These are phyloP conservation scores for Pseudoatta argentina DNA, from an alignment of 1,140 invertebrate species.

Conservation along the genomic window DNA sequence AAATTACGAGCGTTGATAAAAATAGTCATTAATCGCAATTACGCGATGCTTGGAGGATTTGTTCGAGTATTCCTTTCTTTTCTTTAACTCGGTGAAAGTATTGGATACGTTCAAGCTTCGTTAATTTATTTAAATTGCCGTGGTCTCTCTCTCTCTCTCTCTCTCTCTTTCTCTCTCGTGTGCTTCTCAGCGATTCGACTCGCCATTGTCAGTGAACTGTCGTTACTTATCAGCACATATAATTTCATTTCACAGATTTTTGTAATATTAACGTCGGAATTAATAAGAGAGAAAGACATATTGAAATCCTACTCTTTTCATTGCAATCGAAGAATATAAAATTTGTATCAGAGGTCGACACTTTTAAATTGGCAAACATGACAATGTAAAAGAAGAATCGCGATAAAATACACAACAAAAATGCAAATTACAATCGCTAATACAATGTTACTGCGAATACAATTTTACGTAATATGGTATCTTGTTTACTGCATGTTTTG, in stretches of 20 bases:
- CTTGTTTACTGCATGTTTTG: slow-evolving; percentile 1
- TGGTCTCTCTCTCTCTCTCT: slow-evolving; percentile 58
- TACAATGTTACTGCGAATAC: slow-evolving; percentile 5
- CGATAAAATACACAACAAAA: slow-evolving; percentile 3
- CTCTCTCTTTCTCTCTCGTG: slow-evolving; percentile 69
- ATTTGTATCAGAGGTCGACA: background rate
- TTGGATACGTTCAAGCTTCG: slow-evolving; percentile 72
- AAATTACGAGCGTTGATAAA: slow-evolving; percentile 74
- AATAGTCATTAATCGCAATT: slow-evolving; percentile 83
- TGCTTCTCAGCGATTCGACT: slow-evolving; percentile 75
- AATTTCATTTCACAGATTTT: slow-evolving; percentile 74
- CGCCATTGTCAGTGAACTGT: slow-evolving; percentile 80
- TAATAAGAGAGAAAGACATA: background rate
- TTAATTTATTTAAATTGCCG: slow-evolving; percentile 85
- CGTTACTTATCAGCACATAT: slow-evolving; percentile 80
- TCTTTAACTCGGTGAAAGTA: slow-evolving; percentile 46
- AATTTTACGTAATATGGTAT: background rate
- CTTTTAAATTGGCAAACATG: background rate
- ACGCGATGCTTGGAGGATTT: slow-evolving; percentile 80
- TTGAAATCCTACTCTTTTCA: background rate
- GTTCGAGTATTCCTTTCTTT: slow-evolving; percentile 68
- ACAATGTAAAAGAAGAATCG: background rate
- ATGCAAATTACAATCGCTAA: background rate
- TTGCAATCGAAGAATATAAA: background rate
- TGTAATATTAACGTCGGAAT: slow-evolving; percentile 36